Evolutionary conservation across 1,140 invertebrate species (phyloP).

Genomic region (Probaryconus sp.): DNA sequence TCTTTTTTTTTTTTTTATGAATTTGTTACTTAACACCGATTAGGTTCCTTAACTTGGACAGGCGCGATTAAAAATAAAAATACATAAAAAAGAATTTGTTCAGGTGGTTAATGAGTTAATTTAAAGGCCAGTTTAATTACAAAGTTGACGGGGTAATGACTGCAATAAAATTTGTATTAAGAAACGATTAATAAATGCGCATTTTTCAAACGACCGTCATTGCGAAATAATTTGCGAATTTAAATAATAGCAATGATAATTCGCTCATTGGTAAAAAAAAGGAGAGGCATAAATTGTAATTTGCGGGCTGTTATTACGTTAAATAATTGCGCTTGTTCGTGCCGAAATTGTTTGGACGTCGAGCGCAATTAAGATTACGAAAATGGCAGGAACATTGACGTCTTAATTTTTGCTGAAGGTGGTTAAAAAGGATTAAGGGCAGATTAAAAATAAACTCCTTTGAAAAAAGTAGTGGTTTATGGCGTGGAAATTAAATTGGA

Average conservation of each 20-base stretch:
- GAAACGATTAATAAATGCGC: conserved; percentile 16
- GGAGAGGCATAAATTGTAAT: conserved; percentile 11
- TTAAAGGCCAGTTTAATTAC: conserved; percentile 14
- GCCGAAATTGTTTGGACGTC: conserved; percentile 7
- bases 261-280: conserved; percentile 7
- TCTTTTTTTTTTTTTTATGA: no score
- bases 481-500: no score
- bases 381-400: conserved; percentile 7
- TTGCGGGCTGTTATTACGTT: neutral
- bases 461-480: no score
- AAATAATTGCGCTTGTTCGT: conserved; percentile 11
- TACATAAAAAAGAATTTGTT: conserved; percentile 17
- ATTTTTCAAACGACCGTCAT: no score
- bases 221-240: conserved; percentile 17
- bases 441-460: no score
- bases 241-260: conserved; percentile 16
- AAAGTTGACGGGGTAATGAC: conserved; percentile 7
- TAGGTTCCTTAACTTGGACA: no score
- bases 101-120: conserved; percentile 17
- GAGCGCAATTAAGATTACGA: conserved; percentile 22
- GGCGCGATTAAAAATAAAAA: no score
- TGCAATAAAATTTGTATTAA: conserved; percentile 19
- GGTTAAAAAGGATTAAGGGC: conserved; percentile 3
- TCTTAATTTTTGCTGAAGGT: conserved; percentile 12
- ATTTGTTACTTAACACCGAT: no score